Conservation (phyloP, 2,797 vertebrate species). For the Hipposideros larvatus region DNA sequence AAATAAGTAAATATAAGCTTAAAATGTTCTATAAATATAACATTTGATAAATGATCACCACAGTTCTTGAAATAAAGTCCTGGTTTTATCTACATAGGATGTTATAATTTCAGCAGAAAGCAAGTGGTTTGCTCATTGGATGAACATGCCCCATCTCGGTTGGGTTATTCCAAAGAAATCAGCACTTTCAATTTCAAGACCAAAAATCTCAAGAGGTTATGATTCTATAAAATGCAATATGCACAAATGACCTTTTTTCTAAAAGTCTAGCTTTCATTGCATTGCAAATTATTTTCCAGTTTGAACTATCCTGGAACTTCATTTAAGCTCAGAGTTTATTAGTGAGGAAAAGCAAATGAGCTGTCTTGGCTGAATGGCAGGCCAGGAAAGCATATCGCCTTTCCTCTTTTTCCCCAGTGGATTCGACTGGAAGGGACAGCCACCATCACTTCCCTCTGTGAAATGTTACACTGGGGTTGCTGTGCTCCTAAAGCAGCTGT, state of each 20-base stretch:
- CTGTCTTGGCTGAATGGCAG: background rate
- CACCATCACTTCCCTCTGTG: background rate
- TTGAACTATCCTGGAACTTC: background rate
- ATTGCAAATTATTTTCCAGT: background rate
- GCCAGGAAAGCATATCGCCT: background rate
- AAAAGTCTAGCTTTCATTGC: background rate
- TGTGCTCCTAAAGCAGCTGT: background rate
- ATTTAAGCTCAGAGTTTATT: background rate
- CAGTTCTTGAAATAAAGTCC: background rate
- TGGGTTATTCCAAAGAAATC: background rate
- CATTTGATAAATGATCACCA: background rate
- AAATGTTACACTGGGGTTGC: background rate
- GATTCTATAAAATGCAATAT: background rate
- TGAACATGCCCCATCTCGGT: background rate
- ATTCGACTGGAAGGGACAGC: too few species aligned
- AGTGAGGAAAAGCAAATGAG: background rate
- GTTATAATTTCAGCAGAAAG: background rate
- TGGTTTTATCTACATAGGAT: background rate
- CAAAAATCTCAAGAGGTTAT: background rate
- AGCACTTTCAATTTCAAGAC: background rate
- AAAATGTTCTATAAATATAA: background rate
- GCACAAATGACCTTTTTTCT: background rate
- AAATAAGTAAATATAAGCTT: background rate
- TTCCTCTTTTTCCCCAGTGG: background rate
- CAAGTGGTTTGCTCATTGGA: background rate